Evolutionary conservation across 1,140 invertebrate genomes (phyloP).

Genomic region (Heliconius melpomene): DNA sequence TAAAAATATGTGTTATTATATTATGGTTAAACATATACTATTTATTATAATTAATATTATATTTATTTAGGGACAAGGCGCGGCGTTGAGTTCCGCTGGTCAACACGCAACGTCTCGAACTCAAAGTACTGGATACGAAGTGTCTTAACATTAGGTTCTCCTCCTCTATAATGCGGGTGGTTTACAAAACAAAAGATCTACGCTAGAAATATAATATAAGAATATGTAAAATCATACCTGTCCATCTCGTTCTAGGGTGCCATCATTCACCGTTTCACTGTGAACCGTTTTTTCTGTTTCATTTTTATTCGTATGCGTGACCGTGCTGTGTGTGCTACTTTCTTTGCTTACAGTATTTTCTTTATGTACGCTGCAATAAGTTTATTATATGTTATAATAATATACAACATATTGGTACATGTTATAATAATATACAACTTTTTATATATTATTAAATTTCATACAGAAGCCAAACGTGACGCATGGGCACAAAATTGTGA

Average conservation of each 20-base stretch:
- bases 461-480: too few relatives aligned
- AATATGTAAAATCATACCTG: slow-evolving; percentile 47
- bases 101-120: too few relatives aligned
- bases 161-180: too few relatives aligned
- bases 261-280: slow-evolving; percentile 60
- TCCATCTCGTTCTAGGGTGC: slow-evolving; percentile 47
- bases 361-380: slow-evolving; percentile 67
- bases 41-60: too few relatives aligned
- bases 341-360: slow-evolving; percentile 69
- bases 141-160: too few relatives aligned
- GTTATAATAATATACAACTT: background rate
- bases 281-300: slow-evolving; percentile 70
- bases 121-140: too few relatives aligned
- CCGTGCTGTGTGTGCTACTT: slow-evolving; percentile 61
- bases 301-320: slow-evolving; percentile 69
- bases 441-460: background rate
- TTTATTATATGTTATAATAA: background rate
- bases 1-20: background rate
- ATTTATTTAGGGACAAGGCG: too few relatives aligned
- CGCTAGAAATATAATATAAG: background rate
- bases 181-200: too few relatives aligned
- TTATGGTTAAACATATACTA: too few relatives aligned
- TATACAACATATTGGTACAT: background rate
- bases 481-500: too few relatives aligned
- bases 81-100: too few relatives aligned